Percentiles rank a stretch among this genome's conserved stretches.
phyloP scores from a whole-genome alignment of 2,888 invertebrate genomes.

The Hesperia comma region DNA sequence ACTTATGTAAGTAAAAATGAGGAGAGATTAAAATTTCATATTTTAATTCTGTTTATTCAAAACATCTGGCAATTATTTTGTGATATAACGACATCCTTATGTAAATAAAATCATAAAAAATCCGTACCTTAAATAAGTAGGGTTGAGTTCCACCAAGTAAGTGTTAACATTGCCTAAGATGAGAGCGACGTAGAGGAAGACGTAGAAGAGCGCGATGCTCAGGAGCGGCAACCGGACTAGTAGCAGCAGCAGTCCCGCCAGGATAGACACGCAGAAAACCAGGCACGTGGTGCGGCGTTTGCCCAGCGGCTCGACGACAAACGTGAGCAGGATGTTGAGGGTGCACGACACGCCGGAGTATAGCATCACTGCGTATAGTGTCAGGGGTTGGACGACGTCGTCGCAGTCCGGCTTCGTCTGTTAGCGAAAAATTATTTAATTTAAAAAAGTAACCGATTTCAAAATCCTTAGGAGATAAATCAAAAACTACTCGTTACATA shows the following conservation, averaged over 20 bases:
- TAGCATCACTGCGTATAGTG: slow-evolving; percentile 67
- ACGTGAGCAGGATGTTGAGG: slow-evolving; percentile 60
- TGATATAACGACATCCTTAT: too few relatives aligned
- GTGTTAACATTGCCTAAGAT: slow-evolving; percentile 70
- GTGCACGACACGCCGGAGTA: slow-evolving; percentile 60
- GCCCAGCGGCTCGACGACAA: slow-evolving; percentile 61
- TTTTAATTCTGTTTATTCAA: too few relatives aligned
- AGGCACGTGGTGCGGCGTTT: slow-evolving; percentile 60
- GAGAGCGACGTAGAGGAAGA: slow-evolving; percentile 64
- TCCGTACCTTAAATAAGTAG: slow-evolving; percentile 68
- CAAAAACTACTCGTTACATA: too few relatives aligned
- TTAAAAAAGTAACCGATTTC: too few relatives aligned
- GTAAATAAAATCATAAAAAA: too few relatives aligned
- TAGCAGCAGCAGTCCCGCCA: slow-evolving; percentile 56
- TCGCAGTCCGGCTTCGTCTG: slow-evolving; percentile 53
- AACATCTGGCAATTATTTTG: too few relatives aligned
- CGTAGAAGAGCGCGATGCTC: slow-evolving; percentile 64
- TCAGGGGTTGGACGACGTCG: slow-evolving; percentile 56
- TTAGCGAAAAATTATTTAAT: too few relatives aligned
- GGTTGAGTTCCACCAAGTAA: slow-evolving; percentile 70
- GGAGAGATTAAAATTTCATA: too few relatives aligned
- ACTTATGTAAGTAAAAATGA: too few relatives aligned
- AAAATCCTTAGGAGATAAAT: too few relatives aligned
- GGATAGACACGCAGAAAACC: slow-evolving; percentile 55
- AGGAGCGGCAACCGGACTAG: slow-evolving; percentile 61